These are phyloP conservation scores for Patella ulyssiponensis DNA, from an alignment of 2,888 invertebrate genomes.

Conservation along the genomic window DNA sequence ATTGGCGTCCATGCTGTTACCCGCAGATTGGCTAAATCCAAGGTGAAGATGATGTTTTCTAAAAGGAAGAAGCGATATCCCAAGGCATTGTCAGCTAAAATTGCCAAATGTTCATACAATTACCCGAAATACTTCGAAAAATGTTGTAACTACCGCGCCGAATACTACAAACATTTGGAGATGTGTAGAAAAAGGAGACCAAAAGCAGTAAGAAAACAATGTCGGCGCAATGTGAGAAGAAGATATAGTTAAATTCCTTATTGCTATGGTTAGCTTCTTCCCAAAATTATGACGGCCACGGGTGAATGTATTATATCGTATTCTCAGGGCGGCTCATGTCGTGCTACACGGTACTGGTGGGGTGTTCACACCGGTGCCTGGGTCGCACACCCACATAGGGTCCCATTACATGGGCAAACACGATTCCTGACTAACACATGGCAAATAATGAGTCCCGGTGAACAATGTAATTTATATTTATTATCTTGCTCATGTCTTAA, in stretches of 20 bases:
- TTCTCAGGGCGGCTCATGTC: slow-evolving; percentile 1
- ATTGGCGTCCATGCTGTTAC: slow-evolving; percentile 48
- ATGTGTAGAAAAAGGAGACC: slow-evolving; percentile 37
- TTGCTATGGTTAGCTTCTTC: not conserved
- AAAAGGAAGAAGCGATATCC: slow-evolving; percentile 25
- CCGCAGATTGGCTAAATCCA: slow-evolving; percentile 39
- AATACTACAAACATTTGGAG: slow-evolving; percentile 42
- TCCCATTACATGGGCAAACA: too few relatives aligned
- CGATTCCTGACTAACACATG: too few relatives aligned
- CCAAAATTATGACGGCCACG: not conserved
- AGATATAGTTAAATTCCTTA: slow-evolving; percentile 26
- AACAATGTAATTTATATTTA: too few relatives aligned
- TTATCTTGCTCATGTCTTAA: too few relatives aligned
- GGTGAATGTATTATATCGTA: slow-evolving; percentile 8
- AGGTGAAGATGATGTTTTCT: slow-evolving; percentile 14
- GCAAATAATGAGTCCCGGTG: too few relatives aligned
- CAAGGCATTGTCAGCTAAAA: slow-evolving; percentile 45
- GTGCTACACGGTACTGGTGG: not conserved
- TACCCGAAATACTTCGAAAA: slow-evolving; percentile 54
- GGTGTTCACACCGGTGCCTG: too few relatives aligned
- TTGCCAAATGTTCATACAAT: slow-evolving; percentile 48
- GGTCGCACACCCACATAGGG: too few relatives aligned
- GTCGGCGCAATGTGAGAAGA: slow-evolving; percentile 29
- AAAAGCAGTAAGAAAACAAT: slow-evolving; percentile 24
- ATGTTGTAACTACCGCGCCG: slow-evolving; percentile 48